Base-by-base conservation (phyloP, 2,113 vertebrate species). In the Pachycephala philippinensis region DNA sequence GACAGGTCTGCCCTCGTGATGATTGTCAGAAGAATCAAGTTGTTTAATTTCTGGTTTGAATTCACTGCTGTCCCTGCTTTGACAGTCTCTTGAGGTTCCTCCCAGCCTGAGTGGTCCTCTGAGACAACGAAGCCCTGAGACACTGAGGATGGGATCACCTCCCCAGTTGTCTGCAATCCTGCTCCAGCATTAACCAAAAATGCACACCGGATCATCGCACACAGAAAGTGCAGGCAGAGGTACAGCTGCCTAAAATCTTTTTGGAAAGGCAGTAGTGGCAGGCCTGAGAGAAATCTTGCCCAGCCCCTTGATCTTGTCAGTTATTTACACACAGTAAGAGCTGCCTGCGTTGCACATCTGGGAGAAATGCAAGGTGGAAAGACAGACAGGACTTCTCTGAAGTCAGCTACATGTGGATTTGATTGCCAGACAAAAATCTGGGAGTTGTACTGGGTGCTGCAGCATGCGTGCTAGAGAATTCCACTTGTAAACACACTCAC, bases 111-210 rank as follows among this genome's bases (percentile, higher is more conserved):
- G 20, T 20, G 7, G 15, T 20, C 56, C 5, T 50, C 35, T 64
- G 42, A 66, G 60, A 61, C 2, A 2, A 39, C 0, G 8, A 76
- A 81, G 21, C 15, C 26, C 52, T 15, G 35, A 22, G n/a, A 35
- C 8, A 5, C 39, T 49, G 74, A 54, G 45, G 30, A 44, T 7
- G 2, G 39, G 54, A 14, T 37, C 27, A 16, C n/a, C 10, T 82
- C 77, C 39, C 6, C 28, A 13, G 4, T n/a, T 6, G 24, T 5
- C 35, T 37, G 27, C 56, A 50, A 2, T 16, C 2, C 1, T 9
- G 7, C 19, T 54, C 65, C 3, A 1, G 13, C 33, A n/a, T 47
- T 40, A 74, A 26, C 10, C 2, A 7, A 82, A 91, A 79, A 54
- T 7, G 35, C 24, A 2, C 27, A 6, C 45, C 4, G 16, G 16